Evolutionary conservation across 2,113 vertebrate genomes (phyloP), one percentile per base, ranked within the genome.

Genomic region (Lophura nycthemera): DNA sequence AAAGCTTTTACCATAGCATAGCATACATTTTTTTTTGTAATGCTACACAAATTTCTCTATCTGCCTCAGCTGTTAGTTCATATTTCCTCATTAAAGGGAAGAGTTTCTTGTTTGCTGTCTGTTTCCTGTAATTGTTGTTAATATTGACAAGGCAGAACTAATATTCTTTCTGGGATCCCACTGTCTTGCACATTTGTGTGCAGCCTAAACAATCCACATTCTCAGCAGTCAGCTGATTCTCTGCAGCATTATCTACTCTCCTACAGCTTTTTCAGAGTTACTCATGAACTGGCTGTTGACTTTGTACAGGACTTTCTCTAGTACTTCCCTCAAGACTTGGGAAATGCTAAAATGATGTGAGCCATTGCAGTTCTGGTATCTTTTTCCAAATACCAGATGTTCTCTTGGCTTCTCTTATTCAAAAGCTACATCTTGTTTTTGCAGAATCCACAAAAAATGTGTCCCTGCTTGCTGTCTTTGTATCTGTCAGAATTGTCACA

Each of bases 301-400:
- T 96, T 70, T 73, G 60, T 47, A 16, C 65, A 91, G 88, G 79
- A 88, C 34, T 70, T 91, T 34, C 42, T 90, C 82, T 88, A 92
- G 79, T 65, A 73, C 48, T 42, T 91, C 79, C 40, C 69, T 91
- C 83, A 83, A 86, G 75, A 80, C 4, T 78, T 81, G 86, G 56
- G 56, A 91, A 52, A 92, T 90, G 88, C 85, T 93, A 95, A 74
- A 93, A 80, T 74, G 16, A 88, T 88, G 75, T 25, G 92, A 91
- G 30, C 72, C 88, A 80, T 7, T 83, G 83, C 75, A 67, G 64
- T 81, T 93, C 79, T 81, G 34, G 24, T 91, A 74, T 94, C 86
- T 95, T 88, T 90, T 90, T 45, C 47, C 47, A 86, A 83, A 81
- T 71, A 94, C 24, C 83, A 86, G 86, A 95, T 74, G 50, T 67